phyloP scores from a whole-genome alignment of 2,797 vertebrate genomes.

The Hoplostethus mediterraneus region DNA sequence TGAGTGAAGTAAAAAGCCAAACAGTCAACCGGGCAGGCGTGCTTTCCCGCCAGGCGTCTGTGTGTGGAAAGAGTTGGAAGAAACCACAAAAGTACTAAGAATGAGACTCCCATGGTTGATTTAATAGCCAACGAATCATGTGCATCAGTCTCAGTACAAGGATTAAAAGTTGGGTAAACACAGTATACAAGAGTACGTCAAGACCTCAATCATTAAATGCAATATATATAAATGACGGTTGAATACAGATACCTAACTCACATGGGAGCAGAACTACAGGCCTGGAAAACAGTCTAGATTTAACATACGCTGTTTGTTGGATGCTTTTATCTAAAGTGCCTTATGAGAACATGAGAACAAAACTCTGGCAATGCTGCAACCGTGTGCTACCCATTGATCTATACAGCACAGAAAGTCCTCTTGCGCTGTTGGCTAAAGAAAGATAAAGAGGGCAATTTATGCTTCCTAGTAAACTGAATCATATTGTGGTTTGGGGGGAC shows the following conservation, averaged over 20 bases:
- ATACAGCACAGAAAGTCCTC: slow-evolving; percentile 19
- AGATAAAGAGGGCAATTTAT: slow-evolving; percentile 64
- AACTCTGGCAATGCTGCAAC: slow-evolving; percentile 19
- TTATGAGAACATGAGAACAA: too few species aligned
- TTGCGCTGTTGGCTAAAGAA: slow-evolving; percentile 34
- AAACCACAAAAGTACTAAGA: slow-evolving; percentile 5
- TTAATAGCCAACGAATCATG: background rate
- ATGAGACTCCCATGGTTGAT: background rate
- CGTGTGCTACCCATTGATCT: slow-evolving; percentile 21
- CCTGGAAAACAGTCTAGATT: too few species aligned
- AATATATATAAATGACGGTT: slow-evolving; percentile 58
- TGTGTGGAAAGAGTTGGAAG: slow-evolving; percentile 19
- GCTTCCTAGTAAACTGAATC: slow-evolving; percentile 56
- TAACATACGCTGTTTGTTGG: slow-evolving; percentile 17
- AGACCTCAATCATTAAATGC: slow-evolving; percentile 27
- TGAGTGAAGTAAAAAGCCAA: slow-evolving; percentile 55
- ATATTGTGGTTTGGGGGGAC: slow-evolving; percentile 64
- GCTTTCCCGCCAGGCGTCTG: slow-evolving; percentile 18
- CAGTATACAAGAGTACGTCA: too few species aligned
- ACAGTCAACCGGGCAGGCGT: slow-evolving; percentile 39
- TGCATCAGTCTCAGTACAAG: background rate
- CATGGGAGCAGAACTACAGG: slow-evolving; percentile 8
- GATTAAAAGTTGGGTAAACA: background rate
- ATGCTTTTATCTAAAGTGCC: slow-evolving; percentile 17
- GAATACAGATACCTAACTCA: slow-evolving; percentile 40